Evolutionary conservation across 1,140 invertebrate genomes (phyloP), one percentile per base, ranked within the genome.

Genomic region (Protaetia brevitarsis): DNA sequence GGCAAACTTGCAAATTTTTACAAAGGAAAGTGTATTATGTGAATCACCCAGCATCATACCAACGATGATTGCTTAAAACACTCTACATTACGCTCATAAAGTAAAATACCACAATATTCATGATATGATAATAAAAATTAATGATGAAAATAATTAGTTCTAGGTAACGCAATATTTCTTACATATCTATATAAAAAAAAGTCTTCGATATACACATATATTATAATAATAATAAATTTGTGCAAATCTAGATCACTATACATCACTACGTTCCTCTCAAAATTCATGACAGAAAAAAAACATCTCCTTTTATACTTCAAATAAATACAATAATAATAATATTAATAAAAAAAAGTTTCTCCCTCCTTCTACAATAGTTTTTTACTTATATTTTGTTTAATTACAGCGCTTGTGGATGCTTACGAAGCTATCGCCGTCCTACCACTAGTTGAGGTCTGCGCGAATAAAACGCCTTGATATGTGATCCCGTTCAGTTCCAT

Each of bases 401-500:
- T 41, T 41, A 41, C 13, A 41, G 37, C n/a, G n/a, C n/a, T 21
- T 8, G n/a, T 4, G 16, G 26, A 51, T 13, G 19, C 51, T 75
- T 72, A 73, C 23, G 80, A 79, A 51, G 79, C 80, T 74, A 83
- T 82, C 62, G 82, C 82, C 61, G 82, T 82, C 56, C 80, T 77
- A 67, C 81, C 64, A 27, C 68, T 69, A 45, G 67, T 30, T 36
- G 66, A 63, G n/a, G 80, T 74, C 77, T 91, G 88, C 37, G 93
- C 91, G 78, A 93, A 93, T 1, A 96, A 82, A 10, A 95, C 88
- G 8, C 94, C 94, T 80, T 94, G 89, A 75, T 95, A 96, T 74
- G 88, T 89, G 11, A 92, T 87, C 30, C 96, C 96, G 77, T 99
- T 98, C 36, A 99, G 86, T 79, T 98, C 95, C 88, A 99, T 95